Conservation (phyloP, 1,140 invertebrate species). For the Drosophila orena region DNA sequence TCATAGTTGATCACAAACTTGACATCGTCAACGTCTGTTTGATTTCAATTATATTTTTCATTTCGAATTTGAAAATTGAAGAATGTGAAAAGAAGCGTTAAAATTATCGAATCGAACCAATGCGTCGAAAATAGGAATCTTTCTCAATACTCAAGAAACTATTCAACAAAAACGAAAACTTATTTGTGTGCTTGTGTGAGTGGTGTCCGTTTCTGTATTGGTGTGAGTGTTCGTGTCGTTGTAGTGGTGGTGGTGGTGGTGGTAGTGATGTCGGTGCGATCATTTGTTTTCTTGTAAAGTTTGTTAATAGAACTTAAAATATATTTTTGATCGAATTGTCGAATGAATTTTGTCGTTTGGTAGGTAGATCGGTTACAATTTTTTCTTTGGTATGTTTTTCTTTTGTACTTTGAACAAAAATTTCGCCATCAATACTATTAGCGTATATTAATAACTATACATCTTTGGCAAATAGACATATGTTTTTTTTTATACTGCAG, state of each 20-base stretch:
- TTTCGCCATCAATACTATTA: slow-evolving; percentile 84
- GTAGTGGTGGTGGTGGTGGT: background rate
- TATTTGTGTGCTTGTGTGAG: slow-evolving; percentile 63
- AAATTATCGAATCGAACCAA: slow-evolving; percentile 52
- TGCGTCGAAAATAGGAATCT: slow-evolving; percentile 37
- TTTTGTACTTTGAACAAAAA: slow-evolving; percentile 84
- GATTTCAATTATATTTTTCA: slow-evolving; percentile 54
- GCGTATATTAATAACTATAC: slow-evolving; percentile 82
- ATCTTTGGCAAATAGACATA: slow-evolving; percentile 80
- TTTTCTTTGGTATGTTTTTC: slow-evolving; percentile 48
- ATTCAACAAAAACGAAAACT: slow-evolving; percentile 77
- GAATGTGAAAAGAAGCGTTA: slow-evolving; percentile 71
- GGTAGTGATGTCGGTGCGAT: slow-evolving; percentile 15
- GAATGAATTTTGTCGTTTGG: slow-evolving; percentile 37
- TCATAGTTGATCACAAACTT: slow-evolving; percentile 99
- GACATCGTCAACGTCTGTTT: slow-evolving; percentile 98
- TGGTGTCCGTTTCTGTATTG: slow-evolving; percentile 14
- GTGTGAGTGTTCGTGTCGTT: slow-evolving; percentile 15
- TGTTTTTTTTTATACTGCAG: slow-evolving; percentile 81
- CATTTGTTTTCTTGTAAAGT: slow-evolving; percentile 14
- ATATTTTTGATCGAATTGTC: slow-evolving; percentile 56
- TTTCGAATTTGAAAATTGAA: slow-evolving; percentile 75
- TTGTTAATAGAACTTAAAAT: slow-evolving; percentile 69
- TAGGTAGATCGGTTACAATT: slow-evolving; percentile 25
- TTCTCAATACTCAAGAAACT: slow-evolving; percentile 70